Evolutionary conservation across 64 coral and sea anemone species (phyloP).

Genomic region (Montipora cactus): DNA sequence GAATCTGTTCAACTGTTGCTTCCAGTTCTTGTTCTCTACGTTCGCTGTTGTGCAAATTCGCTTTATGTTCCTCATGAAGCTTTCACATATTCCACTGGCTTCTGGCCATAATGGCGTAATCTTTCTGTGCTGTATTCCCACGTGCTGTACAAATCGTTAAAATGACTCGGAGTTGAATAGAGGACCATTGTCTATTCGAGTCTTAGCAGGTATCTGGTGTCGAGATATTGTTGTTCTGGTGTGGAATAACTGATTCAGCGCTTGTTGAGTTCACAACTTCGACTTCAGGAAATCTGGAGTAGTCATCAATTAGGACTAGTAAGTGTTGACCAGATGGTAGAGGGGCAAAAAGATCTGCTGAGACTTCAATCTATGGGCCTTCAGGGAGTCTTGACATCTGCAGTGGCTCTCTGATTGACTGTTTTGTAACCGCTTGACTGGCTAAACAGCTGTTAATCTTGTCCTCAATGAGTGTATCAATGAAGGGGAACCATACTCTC

Average conservation of each 20-base stretch:
- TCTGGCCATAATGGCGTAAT: constrained; percentile 34
- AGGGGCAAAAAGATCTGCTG: too few species aligned
- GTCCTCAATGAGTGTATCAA: too few species aligned
- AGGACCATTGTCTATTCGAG: constrained; percentile 29
- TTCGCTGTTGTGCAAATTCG: too few species aligned
- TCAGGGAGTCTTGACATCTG: too few species aligned
- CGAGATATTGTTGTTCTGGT: constrained; percentile 5
- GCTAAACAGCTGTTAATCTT: too few species aligned
- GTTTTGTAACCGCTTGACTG: too few species aligned
- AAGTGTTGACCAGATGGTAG: too few species aligned
- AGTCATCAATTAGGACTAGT: background rate
- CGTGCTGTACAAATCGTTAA: constrained; percentile 1
- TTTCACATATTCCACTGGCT: constrained; percentile 28
- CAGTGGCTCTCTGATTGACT: too few species aligned
- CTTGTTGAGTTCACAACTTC: constrained; percentile 23
- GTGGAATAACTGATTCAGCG: constrained; percentile 13
- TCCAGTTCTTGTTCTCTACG: too few species aligned
- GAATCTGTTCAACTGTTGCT: too few species aligned
- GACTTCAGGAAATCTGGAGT: constrained; percentile 57
- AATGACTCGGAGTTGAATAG: constrained; percentile 36
- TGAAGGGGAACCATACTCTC: too few species aligned
- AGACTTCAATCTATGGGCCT: too few species aligned
- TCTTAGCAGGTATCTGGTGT: background rate
- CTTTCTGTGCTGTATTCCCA: constrained; percentile 9
- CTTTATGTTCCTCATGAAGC: background rate